Evolutionary conservation across 2,888 invertebrate genomes (phyloP).

Genomic region (Sarcophaga subvicina): DNA sequence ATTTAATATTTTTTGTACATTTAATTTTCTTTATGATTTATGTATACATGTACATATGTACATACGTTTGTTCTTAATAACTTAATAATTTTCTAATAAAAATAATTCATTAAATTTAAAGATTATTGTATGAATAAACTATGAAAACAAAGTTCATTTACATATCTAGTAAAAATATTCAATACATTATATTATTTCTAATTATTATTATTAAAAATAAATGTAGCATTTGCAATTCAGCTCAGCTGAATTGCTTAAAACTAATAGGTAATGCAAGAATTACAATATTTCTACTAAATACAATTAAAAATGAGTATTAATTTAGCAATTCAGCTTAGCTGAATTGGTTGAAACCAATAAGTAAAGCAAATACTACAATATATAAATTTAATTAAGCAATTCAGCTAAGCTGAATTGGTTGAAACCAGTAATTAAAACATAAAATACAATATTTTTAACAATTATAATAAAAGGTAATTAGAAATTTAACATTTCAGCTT

Average conservation of each 20-base stretch:
- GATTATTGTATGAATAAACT: too few relatives aligned
- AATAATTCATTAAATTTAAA: too few relatives aligned
- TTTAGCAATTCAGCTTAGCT: neutral
- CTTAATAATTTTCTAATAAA: too few relatives aligned
- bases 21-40: neutral
- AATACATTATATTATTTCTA: too few relatives aligned
- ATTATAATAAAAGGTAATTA: too few relatives aligned
- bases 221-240: neutral
- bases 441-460: too few relatives aligned
- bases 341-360: slow-evolving; percentile 13
- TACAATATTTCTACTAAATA: too few relatives aligned
- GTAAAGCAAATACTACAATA: neutral
- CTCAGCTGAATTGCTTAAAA: neutral
- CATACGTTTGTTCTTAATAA: neutral
- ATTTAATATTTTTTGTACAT: slow-evolving; percentile 31
- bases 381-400: neutral
- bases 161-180: too few relatives aligned
- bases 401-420: slow-evolving; percentile 2
- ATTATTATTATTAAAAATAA: too few relatives aligned
- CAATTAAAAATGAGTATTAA: too few relatives aligned
- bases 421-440: neutral
- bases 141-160: too few relatives aligned
- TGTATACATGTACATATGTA: neutral
- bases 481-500: neutral
- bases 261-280: neutral